Evolutionary conservation across 1,140 invertebrate species (phyloP).

Genomic region (Drosophila fuyamai): DNA sequence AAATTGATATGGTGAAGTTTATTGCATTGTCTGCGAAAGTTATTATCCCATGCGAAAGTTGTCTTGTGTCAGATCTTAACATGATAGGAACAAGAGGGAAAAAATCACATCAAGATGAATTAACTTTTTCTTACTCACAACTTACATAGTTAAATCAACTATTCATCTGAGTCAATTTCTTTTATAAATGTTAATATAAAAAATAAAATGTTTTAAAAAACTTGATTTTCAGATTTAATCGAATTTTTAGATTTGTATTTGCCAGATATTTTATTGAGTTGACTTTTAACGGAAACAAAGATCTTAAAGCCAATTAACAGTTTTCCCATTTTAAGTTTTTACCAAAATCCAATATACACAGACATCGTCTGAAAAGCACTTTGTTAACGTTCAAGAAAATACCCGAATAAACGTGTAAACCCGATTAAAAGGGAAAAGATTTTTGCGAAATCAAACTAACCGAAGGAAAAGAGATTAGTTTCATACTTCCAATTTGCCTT

Average conservation of each 20-base stretch:
- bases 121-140: neutral
- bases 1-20: constrained; percentile 44
- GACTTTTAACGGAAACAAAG: too few relatives aligned
- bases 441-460: constrained; percentile 1
- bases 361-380: too few relatives aligned
- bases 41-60: constrained; percentile 14
- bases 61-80: constrained; percentile 1
- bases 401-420: neutral
- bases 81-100: constrained; percentile 10
- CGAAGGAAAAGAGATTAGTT: constrained; percentile 11
- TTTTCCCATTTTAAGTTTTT: too few relatives aligned
- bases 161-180: too few relatives aligned
- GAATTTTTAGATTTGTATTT: too few relatives aligned
- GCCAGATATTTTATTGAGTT: too few relatives aligned
- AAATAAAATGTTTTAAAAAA: too few relatives aligned
- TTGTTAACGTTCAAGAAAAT: neutral
- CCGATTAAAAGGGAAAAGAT: neutral
- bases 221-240: too few relatives aligned
- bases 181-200: too few relatives aligned
- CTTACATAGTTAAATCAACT: too few relatives aligned
- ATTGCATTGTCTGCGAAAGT: constrained; percentile 50
- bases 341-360: too few relatives aligned
- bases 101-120: constrained; percentile 7
- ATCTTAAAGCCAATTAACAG: too few relatives aligned
- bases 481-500: constrained; percentile 3